Percentiles rank a stretch among this genome's conserved stretches.
Conservation (phyloP, 2,113 vertebrate species). For the Python bivittatus region DNA sequence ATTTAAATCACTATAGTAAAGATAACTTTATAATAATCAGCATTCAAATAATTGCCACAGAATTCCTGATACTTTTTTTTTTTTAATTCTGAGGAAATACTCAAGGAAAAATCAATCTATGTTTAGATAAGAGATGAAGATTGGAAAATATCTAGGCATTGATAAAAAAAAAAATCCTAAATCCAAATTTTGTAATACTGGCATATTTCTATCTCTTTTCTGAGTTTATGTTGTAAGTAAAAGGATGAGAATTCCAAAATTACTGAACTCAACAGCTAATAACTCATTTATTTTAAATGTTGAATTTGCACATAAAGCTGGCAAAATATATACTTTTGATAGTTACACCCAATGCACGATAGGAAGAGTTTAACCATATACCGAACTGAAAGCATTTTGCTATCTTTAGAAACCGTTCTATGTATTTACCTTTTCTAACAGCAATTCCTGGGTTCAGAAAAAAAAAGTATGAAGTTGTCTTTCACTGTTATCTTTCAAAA, state of each 20-base stretch:
- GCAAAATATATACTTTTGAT: neutral
- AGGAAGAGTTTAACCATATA: neutral
- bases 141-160: conserved; percentile 42
- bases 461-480: neutral
- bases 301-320: neutral
- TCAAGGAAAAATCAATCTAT: conserved; percentile 40
- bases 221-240: conserved; percentile 21
- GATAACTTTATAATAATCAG: conserved; percentile 73
- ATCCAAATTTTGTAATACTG: conserved; percentile 5
- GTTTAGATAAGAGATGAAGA: neutral
- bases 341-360: neutral
- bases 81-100: conserved; percentile 53
- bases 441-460: neutral
- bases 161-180: conserved; percentile 50
- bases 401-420: neutral
- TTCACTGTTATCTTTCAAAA: no score
- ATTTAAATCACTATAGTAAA: conserved; percentile 73
- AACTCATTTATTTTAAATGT: neutral
- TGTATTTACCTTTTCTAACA: neutral
- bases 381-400: neutral
- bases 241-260: neutral
- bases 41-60: conserved; percentile 77
- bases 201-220: neutral
- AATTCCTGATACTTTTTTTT: conserved; percentile 70
- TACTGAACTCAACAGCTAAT: neutral